These are phyloP conservation scores for Zoanthus gigantus DNA, from an alignment of 92 coral and sea anemone genomes.

Conservation along the genomic window DNA sequence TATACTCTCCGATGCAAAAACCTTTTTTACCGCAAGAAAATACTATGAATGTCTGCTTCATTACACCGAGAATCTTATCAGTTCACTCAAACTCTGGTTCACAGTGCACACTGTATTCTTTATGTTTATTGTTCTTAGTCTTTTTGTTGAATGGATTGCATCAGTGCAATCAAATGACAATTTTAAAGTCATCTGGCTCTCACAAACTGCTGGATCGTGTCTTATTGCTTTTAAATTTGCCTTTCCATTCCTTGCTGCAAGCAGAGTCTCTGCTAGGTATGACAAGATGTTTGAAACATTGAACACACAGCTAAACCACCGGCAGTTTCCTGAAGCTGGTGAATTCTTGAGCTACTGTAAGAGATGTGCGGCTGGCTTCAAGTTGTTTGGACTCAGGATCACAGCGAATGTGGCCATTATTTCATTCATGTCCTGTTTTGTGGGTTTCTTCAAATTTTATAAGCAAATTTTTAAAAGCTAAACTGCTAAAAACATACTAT, in stretches of 20 bases:
- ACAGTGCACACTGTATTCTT: constrained; percentile 62
- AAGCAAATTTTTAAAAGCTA: constrained; percentile 33
- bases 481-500: neutral
- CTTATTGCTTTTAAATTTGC: constrained; percentile 75
- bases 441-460: constrained; percentile 68
- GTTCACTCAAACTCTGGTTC: constrained; percentile 67
- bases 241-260: constrained; percentile 72
- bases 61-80: constrained; percentile 61
- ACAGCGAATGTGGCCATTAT: constrained; percentile 67
- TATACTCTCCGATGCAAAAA: constrained; percentile 46
- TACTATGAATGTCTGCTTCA: constrained; percentile 69
- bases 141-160: constrained; percentile 60
- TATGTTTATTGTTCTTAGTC: constrained; percentile 49
- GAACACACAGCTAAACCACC: constrained; percentile 48
- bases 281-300: constrained; percentile 59
- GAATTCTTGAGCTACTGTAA: constrained; percentile 65
- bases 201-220: constrained; percentile 60
- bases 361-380: constrained; percentile 75
- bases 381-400: constrained; percentile 48
- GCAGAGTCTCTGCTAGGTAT: constrained; percentile 65
- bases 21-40: constrained; percentile 64
- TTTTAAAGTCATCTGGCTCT: constrained; percentile 34
- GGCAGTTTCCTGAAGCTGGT: constrained; percentile 53
- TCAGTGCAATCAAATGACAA: constrained; percentile 19
- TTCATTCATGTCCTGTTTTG: constrained; percentile 65